Conservation (phyloP, 2,113 vertebrate species). For the Oryzias javanicus region DNA sequence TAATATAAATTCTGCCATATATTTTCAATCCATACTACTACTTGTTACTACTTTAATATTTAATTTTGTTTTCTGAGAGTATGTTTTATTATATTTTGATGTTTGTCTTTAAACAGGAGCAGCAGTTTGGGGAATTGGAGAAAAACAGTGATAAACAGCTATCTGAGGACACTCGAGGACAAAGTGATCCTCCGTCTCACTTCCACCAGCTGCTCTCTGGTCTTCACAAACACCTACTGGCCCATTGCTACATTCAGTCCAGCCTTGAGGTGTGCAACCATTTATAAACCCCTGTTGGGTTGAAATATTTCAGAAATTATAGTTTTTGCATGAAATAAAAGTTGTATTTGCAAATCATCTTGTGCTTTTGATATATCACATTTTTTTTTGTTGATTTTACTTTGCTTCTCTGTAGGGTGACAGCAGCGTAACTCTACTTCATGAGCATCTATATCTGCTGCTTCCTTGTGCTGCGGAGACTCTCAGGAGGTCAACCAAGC, state of each 20-base stretch:
- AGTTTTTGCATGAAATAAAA: neutral
- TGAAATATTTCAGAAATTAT: neutral
- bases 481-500: conserved; percentile 73
- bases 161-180: conserved; percentile 59
- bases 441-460: conserved; percentile 78
- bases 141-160: conserved; percentile 84
- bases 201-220: conserved; percentile 81
- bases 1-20: too few species aligned
- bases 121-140: conserved; percentile 81
- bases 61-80: too few species aligned
- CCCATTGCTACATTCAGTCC: conserved; percentile 77
- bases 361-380: neutral
- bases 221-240: conserved; percentile 81
- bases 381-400: neutral
- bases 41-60: too few species aligned
- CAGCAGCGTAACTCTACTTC: conserved; percentile 73
- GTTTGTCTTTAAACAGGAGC: conserved; percentile 65
- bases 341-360: neutral
- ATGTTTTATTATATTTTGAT: neutral
- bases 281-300: too few species aligned
- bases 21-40: too few species aligned
- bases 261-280: conserved; percentile 61
- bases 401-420: conserved; percentile 64
- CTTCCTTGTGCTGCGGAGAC: conserved; percentile 79
- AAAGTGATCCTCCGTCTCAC: conserved; percentile 77